Evolutionary conservation across 2,797 vertebrate species (phyloP).

Genomic region (Phyllotis vaccarum): DNA sequence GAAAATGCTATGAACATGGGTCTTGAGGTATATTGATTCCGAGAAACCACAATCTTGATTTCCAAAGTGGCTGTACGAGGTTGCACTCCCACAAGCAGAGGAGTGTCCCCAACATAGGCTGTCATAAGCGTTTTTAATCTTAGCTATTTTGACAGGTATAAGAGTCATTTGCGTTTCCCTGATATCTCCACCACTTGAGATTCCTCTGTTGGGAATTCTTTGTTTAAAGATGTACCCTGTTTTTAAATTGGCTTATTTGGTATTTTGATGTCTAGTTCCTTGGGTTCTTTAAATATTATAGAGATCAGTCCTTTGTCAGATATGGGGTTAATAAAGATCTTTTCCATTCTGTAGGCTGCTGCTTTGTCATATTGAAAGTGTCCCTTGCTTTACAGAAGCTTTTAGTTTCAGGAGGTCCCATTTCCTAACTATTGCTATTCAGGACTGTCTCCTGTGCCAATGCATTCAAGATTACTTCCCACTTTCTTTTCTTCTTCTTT

Average conservation of each 20-base stretch:
- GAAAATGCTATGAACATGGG: not conserved
- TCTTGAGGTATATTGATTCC: not conserved
- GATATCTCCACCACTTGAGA: not conserved
- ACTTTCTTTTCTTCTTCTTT: not conserved
- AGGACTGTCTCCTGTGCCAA: not conserved
- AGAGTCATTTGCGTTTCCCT: not conserved
- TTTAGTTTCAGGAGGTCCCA: not conserved
- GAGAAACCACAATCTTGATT: not conserved
- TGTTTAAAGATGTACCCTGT: not conserved
- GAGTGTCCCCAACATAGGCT: not conserved
- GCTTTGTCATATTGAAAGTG: not conserved
- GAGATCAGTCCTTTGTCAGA: not conserved
- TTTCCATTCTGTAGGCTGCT: not conserved
- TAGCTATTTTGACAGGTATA: not conserved
- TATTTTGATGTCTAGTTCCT: not conserved
- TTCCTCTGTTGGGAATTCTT: not conserved
- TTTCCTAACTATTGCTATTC: not conserved
- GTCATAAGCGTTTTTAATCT: not conserved
- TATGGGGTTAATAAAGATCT: not conserved
- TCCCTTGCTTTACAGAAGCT: not conserved
- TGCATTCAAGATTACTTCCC: not conserved
- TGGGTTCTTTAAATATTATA: not conserved
- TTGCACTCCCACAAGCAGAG: not conserved
- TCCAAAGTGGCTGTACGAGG: not conserved
- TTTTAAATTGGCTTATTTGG: not conserved